phyloP scores from a whole-genome alignment of 2,888 invertebrate species.

The Netelia virgata region DNA sequence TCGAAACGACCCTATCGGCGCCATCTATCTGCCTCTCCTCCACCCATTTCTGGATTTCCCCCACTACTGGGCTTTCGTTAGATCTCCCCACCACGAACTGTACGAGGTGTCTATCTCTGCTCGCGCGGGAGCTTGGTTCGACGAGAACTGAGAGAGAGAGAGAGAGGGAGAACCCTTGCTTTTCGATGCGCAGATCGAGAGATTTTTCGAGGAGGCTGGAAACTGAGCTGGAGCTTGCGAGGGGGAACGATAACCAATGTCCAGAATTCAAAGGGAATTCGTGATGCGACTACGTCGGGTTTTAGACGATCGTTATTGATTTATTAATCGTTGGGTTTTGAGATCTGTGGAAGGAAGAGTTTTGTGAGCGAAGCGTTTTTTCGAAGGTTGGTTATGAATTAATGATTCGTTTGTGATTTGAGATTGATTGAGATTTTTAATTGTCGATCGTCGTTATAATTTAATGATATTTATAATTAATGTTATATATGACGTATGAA shows the following conservation, averaged over 20 bases:
- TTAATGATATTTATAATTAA: no score
- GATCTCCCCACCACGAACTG: constrained; percentile 44
- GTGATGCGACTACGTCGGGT: constrained; percentile 4
- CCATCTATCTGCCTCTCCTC: constrained; percentile 60
- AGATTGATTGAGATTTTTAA: no score
- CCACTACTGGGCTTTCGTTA: constrained; percentile 53
- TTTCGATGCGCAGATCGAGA: constrained; percentile 43
- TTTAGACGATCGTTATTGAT: constrained; percentile 29
- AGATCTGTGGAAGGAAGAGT: not conserved
- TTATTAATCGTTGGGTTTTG: not conserved
- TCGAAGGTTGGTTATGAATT: no score
- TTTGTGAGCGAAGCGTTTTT: no score
- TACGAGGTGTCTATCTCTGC: no score
- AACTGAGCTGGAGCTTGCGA: not conserved
- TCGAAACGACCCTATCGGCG: constrained; percentile 50
- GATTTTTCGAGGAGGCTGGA: constrained; percentile 35
- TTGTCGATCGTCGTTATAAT: no score
- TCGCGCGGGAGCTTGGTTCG: not conserved
- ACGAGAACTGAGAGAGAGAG: constrained; percentile 12
- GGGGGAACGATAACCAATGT: constrained; percentile 5
- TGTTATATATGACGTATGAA: no score
- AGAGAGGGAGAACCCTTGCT: constrained; percentile 46
- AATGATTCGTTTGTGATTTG: no score
- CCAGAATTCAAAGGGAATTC: constrained; percentile 54
- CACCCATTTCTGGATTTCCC: constrained; percentile 67